Evolutionary conservation across 2,888 invertebrate genomes (phyloP).

Genomic region (Limnephilus rhombicus): DNA sequence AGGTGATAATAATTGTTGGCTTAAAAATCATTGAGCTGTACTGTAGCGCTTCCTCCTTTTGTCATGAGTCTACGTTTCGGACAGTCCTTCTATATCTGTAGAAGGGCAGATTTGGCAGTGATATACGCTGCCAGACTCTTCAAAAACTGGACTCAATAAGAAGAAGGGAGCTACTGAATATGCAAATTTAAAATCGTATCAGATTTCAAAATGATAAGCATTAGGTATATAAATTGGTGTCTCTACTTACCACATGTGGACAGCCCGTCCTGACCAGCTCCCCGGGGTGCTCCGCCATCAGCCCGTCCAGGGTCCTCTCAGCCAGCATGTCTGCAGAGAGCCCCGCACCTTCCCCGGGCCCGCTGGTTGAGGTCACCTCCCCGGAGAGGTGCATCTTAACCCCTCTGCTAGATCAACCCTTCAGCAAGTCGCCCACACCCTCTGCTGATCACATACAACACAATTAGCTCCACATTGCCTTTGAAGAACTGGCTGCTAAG

Average conservation of each 20-base stretch:
- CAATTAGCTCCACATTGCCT: slow-evolving; percentile 28
- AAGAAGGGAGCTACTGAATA: too few relatives aligned
- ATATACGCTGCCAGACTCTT: too few relatives aligned
- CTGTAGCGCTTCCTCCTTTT: too few relatives aligned
- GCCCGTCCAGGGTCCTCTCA: slow-evolving; percentile 89
- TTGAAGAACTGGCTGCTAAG: not conserved
- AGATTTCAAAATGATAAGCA: too few relatives aligned
- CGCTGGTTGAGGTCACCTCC: slow-evolving; percentile 87
- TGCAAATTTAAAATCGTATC: too few relatives aligned
- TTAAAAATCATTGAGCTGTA: too few relatives aligned
- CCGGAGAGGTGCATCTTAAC: slow-evolving; percentile 86
- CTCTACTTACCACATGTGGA: slow-evolving; percentile 88
- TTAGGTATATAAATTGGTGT: too few relatives aligned
- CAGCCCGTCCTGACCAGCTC: slow-evolving; percentile 96
- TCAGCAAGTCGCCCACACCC: not conserved
- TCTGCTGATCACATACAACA: not conserved
- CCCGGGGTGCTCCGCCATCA: slow-evolving; percentile 94
- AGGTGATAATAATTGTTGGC: too few relatives aligned
- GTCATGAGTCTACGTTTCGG: too few relatives aligned
- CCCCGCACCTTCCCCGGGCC: slow-evolving; percentile 75
- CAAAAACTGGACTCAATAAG: too few relatives aligned
- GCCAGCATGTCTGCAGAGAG: slow-evolving; percentile 90
- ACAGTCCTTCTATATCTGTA: too few relatives aligned
- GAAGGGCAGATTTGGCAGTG: too few relatives aligned
- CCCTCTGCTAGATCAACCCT: not conserved